A percentile compares a stretch with the other conserved stretches of the same genome.
These are phyloP conservation scores for Tortricodes alternella DNA, from an alignment of 2,888 invertebrate species.

Conservation along the genomic window DNA sequence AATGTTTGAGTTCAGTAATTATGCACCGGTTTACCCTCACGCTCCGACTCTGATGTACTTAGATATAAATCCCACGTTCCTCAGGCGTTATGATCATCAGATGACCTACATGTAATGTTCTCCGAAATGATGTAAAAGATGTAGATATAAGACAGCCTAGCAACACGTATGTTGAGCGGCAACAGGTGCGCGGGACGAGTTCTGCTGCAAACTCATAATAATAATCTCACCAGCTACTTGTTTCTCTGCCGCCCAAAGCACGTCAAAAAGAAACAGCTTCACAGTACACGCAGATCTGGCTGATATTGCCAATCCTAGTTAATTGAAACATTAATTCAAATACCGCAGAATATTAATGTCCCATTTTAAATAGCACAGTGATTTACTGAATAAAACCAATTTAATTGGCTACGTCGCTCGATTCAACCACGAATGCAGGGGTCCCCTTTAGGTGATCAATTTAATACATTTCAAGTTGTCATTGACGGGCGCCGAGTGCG, in stretches of 20 bases:
- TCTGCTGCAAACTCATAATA: constrained; percentile 68
- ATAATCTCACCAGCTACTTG: constrained; percentile 55
- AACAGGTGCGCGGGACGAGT: constrained; percentile 73
- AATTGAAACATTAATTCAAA: constrained; percentile 59
- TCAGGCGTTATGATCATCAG: not conserved
- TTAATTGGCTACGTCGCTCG: constrained; percentile 64
- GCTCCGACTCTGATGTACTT: too few relatives aligned
- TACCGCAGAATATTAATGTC: constrained; percentile 69
- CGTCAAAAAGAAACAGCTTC: constrained; percentile 11
- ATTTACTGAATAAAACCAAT: constrained; percentile 60
- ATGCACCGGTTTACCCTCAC: too few relatives aligned
- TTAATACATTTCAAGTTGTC: constrained; percentile 56
- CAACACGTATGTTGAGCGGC: constrained; percentile 74
- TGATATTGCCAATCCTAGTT: constrained; percentile 23
- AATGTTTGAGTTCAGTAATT: too few relatives aligned
- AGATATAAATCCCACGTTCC: not conserved
- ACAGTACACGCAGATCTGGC: not conserved
- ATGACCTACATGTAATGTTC: constrained; percentile 57
- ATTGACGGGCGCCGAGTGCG: constrained; percentile 42
- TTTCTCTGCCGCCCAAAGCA: constrained; percentile 15
- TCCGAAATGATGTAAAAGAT: constrained; percentile 73
- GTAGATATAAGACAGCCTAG: constrained; percentile 58
- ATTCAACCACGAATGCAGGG: constrained; percentile 46
- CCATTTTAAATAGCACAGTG: constrained; percentile 55
- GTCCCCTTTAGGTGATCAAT: constrained; percentile 54